Percentiles rank a stretch among this genome's conserved stretches.
These are phyloP conservation scores for Shargacucullia verbasci DNA, from an alignment of 2,888 invertebrate species.

Conservation along the genomic window DNA sequence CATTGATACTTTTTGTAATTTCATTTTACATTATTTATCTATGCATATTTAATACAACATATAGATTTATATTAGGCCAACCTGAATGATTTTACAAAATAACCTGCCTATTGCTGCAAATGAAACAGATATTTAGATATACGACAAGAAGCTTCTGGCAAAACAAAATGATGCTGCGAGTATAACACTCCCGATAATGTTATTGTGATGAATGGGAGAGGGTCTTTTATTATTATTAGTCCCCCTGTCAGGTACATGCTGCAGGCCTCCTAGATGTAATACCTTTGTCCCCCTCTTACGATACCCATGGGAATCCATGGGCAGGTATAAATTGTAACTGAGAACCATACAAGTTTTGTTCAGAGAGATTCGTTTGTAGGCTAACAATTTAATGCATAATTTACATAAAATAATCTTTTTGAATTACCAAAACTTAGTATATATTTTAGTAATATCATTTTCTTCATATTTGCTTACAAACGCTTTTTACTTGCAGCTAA, in stretches of 20 bases:
- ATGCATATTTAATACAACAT: no score
- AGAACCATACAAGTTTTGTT: conserved; percentile 22
- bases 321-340: conserved; percentile 16
- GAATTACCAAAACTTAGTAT: no score
- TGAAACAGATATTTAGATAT: no score
- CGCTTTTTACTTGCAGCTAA: no score
- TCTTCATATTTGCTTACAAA: no score
- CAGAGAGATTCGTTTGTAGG: conserved; percentile 11
- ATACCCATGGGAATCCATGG: conserved; percentile 47
- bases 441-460: no score
- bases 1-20: no score
- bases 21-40: no score
- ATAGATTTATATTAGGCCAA: no score
- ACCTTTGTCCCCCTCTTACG: conserved; percentile 28
- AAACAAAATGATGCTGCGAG: conserved; percentile 7
- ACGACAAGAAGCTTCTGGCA: no score
- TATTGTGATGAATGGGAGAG: conserved; percentile 30
- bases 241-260: conserved; percentile 43
- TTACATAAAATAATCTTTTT: neutral
- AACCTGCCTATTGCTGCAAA: no score
- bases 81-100: no score
- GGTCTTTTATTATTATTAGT: conserved; percentile 42
- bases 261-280: conserved; percentile 37
- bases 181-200: conserved; percentile 30
- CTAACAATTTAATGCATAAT: neutral